A percentile compares a stretch with the other conserved stretches of the same genome.
phyloP scores from a whole-genome alignment of 2,888 invertebrate species.

The Creontiades dilutus region DNA sequence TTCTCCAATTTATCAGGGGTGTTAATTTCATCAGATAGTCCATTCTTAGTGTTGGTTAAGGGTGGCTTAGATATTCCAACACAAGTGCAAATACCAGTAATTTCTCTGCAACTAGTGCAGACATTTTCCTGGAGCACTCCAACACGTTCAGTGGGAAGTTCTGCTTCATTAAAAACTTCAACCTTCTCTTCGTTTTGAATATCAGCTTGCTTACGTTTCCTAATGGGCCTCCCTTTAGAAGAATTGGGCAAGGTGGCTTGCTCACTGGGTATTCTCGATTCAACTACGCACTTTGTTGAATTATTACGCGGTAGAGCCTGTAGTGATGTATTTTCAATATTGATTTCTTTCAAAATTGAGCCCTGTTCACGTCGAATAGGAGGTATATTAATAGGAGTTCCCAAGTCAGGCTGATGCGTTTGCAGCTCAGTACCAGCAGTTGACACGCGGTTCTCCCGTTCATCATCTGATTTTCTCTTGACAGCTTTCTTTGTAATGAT shows the following conservation, averaged over 20 bases:
- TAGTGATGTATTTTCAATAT: too few relatives aligned
- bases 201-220: slow-evolving; percentile 14
- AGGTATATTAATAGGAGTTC: too few relatives aligned
- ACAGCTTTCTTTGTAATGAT: not conserved
- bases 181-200: not conserved
- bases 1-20: not conserved
- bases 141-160: too few relatives aligned
- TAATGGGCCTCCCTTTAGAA: not conserved
- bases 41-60: not conserved
- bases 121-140: not conserved
- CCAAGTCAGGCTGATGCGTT: not conserved
- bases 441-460: not conserved
- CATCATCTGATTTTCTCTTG: not conserved
- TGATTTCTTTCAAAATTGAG: too few relatives aligned
- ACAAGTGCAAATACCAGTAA: not conserved
- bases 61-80: not conserved
- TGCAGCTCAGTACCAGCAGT: not conserved
- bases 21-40: not conserved
- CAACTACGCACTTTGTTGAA: too few relatives aligned
- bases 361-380: too few relatives aligned
- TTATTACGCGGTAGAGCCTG: too few relatives aligned
- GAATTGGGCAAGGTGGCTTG: too few relatives aligned
- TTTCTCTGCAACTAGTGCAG: not conserved
- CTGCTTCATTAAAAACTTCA: not conserved
- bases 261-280: too few relatives aligned